Percentiles rank a stretch among this genome's conserved stretches.
These are phyloP conservation scores for Meloe dianella DNA, from an alignment of 2,888 invertebrate species.

Conservation along the genomic window DNA sequence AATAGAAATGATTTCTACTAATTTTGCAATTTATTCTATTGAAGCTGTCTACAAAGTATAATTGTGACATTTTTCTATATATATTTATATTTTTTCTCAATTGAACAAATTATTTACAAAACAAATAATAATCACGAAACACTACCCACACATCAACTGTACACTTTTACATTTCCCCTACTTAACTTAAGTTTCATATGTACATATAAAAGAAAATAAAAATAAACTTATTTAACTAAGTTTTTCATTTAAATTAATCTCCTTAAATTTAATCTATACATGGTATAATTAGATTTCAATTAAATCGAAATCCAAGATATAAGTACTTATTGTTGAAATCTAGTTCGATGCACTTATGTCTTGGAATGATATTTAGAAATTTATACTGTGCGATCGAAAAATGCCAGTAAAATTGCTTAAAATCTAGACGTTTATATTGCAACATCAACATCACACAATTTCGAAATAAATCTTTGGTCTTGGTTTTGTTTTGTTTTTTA, in stretches of 20 bases:
- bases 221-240: constrained; percentile 38
- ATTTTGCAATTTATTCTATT: constrained; percentile 3
- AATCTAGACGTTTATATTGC: constrained; percentile 49
- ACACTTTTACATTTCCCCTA: neutral
- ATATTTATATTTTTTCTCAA: neutral
- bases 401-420: constrained; percentile 16
- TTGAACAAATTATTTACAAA: constrained; percentile 27
- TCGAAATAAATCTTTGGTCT: constrained; percentile 49
- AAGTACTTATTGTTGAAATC: constrained; percentile 25
- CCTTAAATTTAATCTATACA: constrained; percentile 12
- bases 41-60: constrained; percentile 8
- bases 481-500: constrained; percentile 26
- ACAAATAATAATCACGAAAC: constrained; percentile 1
- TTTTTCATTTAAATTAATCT: constrained; percentile 11
- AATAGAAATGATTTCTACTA: neutral
- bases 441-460: constrained; percentile 53
- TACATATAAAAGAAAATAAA: constrained; percentile 13
- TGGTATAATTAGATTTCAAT: constrained; percentile 11
- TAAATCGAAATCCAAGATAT: constrained; percentile 30
- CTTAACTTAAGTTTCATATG: neutral
- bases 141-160: constrained; percentile 10
- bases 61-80: neutral
- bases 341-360: neutral
- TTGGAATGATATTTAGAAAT: neutral
- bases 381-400: too few species aligned